A percentile compares a stretch with the other conserved stretches of the same genome.
These are phyloP conservation scores for Lepilemur ruficaudatus DNA, from an alignment of 2,797 vertebrate genomes.

Conservation along the genomic window DNA sequence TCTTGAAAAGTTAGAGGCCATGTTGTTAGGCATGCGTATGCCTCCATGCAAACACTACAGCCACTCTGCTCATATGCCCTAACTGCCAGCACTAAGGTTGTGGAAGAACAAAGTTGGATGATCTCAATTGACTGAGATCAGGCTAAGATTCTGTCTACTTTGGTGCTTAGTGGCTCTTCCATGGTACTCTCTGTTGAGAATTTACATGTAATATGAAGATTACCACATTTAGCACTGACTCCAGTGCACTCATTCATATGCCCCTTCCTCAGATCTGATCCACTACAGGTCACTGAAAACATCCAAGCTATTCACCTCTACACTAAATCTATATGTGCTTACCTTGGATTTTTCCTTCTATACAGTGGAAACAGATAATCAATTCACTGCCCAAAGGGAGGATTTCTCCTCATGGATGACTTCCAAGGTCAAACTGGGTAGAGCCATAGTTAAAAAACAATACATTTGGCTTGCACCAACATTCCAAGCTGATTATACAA, in stretches of 20 bases:
- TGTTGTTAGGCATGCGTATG: background rate
- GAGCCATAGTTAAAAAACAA: background rate
- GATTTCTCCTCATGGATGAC: background rate
- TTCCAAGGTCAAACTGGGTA: background rate
- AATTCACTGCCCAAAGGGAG: background rate
- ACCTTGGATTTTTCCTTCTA: background rate
- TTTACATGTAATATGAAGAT: background rate
- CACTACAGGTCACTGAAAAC: background rate
- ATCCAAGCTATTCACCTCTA: background rate
- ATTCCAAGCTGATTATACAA: background rate
- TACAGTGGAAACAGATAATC: background rate
- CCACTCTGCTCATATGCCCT: background rate
- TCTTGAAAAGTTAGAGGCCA: background rate
- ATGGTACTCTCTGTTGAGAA: background rate
- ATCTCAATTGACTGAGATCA: background rate
- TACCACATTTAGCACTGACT: background rate
- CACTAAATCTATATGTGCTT: background rate
- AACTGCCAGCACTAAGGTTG: background rate
- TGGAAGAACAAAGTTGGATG: background rate
- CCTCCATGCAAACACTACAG: background rate
- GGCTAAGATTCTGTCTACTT: background rate
- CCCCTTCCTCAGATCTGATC: background rate
- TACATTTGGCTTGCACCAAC: background rate
- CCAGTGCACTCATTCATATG: background rate
- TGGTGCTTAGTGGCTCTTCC: background rate